Evolutionary conservation across 2,888 invertebrate genomes (phyloP).

Genomic region (Gnatocerus cornutus): DNA sequence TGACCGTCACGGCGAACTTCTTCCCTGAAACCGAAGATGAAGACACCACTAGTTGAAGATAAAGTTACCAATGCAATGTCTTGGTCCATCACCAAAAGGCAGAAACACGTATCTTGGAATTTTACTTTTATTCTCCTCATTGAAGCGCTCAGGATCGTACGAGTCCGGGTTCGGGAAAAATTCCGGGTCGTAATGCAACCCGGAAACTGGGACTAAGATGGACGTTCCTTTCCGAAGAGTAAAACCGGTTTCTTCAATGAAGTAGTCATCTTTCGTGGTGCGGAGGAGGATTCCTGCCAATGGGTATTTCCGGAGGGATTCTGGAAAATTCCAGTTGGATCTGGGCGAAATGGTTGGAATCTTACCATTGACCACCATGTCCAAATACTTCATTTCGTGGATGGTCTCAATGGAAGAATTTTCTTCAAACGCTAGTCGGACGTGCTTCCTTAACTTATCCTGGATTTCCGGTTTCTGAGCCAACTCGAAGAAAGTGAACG

Average conservation of each 20-base stretch:
- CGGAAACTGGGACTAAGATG: constrained; percentile 66
- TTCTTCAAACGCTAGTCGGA: not conserved
- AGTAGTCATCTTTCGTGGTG: constrained; percentile 62
- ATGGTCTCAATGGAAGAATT: not conserved
- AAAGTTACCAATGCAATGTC: constrained; percentile 66
- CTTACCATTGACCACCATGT: constrained; percentile 25
- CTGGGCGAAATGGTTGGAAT: too few species aligned
- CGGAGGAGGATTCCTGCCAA: constrained; percentile 65
- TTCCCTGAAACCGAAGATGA: constrained; percentile 12
- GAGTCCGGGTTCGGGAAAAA: constrained; percentile 69
- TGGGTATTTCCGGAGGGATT: constrained; percentile 70
- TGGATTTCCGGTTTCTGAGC: not conserved
- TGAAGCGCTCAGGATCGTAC: constrained; percentile 71
- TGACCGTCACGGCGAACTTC: constrained; percentile 21
- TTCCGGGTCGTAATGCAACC: constrained; percentile 66
- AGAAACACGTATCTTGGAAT: constrained; percentile 52
- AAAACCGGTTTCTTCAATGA: constrained; percentile 66
- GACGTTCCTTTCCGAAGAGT: constrained; percentile 68
- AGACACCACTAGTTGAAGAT: not conserved
- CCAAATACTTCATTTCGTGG: not conserved
- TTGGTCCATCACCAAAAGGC: too few species aligned
- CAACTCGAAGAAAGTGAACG: not conserved
- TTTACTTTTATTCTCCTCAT: constrained; percentile 62
- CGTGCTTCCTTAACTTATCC: not conserved
- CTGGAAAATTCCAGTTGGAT: too few species aligned